Conservation (phyloP, 2,113 vertebrate species). For the Takifugu bimaculatus region DNA sequence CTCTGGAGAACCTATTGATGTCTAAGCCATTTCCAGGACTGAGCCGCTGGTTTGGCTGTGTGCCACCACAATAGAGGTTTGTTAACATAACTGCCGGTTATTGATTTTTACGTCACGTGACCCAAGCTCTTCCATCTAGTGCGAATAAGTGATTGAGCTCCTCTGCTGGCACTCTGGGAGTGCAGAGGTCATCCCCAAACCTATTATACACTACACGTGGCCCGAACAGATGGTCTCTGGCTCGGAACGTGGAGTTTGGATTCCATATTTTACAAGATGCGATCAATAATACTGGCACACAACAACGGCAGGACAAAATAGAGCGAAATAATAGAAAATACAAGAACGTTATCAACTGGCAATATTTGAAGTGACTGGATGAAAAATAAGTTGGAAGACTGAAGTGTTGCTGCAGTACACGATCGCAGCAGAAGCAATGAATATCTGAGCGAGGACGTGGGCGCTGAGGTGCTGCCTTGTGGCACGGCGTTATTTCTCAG, state of each 20-base stretch:
- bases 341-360: background rate
- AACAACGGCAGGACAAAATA: background rate
- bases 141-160: slow-evolving; percentile 22
- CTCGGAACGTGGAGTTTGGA: background rate
- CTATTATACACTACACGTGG: slow-evolving; percentile 26
- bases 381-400: background rate
- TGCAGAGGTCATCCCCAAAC: slow-evolving; percentile 9
- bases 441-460: background rate
- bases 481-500: slow-evolving; percentile 5
- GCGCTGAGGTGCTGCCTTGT: slow-evolving; percentile 13
- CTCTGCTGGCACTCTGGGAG: slow-evolving; percentile 25
- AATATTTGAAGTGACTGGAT: background rate
- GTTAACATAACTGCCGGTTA: slow-evolving; percentile 48
- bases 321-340: no score
- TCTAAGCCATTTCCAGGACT: slow-evolving; percentile 14
- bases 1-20: slow-evolving; percentile 35
- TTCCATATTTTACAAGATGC: slow-evolving; percentile 4
- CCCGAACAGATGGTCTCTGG: background rate
- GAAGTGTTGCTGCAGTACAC: slow-evolving; percentile 8
- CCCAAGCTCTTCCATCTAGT: slow-evolving; percentile 19
- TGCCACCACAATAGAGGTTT: slow-evolving; percentile 54
- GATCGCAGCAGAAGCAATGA: slow-evolving; percentile 9
- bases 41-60: slow-evolving; percentile 35
- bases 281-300: slow-evolving; percentile 5
- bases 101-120: slow-evolving; percentile 49